phyloP scores from a whole-genome alignment of 1,140 invertebrate genomes.

The Drosophila sturtevanti region DNA sequence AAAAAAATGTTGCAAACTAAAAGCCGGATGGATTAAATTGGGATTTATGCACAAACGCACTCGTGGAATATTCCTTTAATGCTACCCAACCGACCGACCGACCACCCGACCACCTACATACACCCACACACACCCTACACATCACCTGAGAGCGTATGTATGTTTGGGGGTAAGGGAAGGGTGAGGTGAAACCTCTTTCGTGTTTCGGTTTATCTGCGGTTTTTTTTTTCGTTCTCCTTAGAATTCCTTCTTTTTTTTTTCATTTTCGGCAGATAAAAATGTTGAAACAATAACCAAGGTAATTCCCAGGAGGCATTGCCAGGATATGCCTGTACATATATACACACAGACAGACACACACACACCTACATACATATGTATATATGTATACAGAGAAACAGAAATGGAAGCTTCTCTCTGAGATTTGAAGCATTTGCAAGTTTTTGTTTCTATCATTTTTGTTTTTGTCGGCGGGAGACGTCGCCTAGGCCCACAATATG shows the following conservation, averaged over 20 bases:
- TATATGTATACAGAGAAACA: neutral
- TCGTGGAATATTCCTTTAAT: slow-evolving; percentile 49
- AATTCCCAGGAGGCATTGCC: slow-evolving; percentile 62
- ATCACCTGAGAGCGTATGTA: neutral
- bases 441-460: slow-evolving; percentile 24
- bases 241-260: slow-evolving; percentile 6
- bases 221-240: slow-evolving; percentile 13
- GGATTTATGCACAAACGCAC: slow-evolving; percentile 73
- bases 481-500: slow-evolving; percentile 39
- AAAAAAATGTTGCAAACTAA: slow-evolving; percentile 56
- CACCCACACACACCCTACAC: neutral
- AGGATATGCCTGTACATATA: slow-evolving; percentile 48
- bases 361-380: slow-evolving; percentile 9
- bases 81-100: neutral
- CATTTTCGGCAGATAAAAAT: slow-evolving; percentile 60
- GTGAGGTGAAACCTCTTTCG: neutral
- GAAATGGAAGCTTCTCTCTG: slow-evolving; percentile 29
- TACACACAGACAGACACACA: slow-evolving; percentile 12
- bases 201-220: slow-evolving; percentile 19
- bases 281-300: slow-evolving; percentile 76
- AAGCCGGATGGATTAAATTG: slow-evolving; percentile 72
- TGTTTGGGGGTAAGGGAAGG: neutral
- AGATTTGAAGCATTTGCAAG: slow-evolving; percentile 60
- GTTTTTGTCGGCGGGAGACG: neutral
- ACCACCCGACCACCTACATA: neutral